Evolutionary conservation across 2,888 invertebrate species (phyloP), one percentile per base, ranked within the genome.

Genomic region (Meloe dianella): DNA sequence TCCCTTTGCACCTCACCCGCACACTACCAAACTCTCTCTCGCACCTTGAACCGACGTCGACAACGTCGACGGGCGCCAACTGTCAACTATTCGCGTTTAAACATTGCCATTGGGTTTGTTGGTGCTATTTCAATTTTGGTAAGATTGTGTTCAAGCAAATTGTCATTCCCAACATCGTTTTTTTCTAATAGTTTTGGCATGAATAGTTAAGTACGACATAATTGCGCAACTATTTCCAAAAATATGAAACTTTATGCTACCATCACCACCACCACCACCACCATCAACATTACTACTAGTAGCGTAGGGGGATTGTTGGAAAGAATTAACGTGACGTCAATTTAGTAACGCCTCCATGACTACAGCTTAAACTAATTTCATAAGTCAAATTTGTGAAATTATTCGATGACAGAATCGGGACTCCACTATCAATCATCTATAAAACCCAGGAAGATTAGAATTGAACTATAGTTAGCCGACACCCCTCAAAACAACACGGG

Each of bases 1-100:
- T 66, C 76, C 77, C 74, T 72, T 76, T 72, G 69, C 75, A 74
- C 77, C 78, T 74, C 73, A 61, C 57, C 57, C 67, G 63, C 61
- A 54, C 73, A 59, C 68, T 66, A 51, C 71, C 72, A 68, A 70
- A 67, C 65, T 68, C 71, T 67, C 71, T 61, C 73, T 73, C 70
- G 71, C 75, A 74, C 75, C 74, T 77, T 73, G 71, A 71, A 71
- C 67, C 69, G 54, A 54, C 54, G 54, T 54, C 54, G 54, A 64
- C 66, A 70, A 67, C 54, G 54, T 62, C 66, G 71, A 70, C 71
- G 68, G 74, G 75, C 75, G 77, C 75, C 76, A 75, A 75, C 74
- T 73, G 71, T 72, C 74, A 72, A 71, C 73, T 69, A 66, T 69
- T 72, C 68, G 58, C 68, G 54, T 24, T 54, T 70, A 72, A 71